These are phyloP conservation scores for Ammodytes marinus DNA, from an alignment of 2,113 vertebrate species.

Conservation along the genomic window DNA sequence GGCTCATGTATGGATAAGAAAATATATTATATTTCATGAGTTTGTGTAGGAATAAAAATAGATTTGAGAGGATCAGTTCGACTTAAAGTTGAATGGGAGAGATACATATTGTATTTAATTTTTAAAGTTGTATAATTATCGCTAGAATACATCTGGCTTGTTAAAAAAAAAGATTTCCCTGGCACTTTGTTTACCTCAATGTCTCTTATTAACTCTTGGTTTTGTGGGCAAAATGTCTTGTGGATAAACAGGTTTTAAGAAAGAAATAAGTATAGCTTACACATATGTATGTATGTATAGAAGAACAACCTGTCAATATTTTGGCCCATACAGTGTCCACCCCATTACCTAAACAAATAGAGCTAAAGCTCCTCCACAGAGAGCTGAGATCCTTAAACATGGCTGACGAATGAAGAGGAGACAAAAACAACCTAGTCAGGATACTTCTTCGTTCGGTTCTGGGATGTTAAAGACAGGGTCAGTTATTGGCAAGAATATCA, in stretches of 20 bases:
- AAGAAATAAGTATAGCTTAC: neutral
- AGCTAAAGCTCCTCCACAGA: neutral
- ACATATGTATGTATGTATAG: neutral
- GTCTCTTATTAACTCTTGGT: neutral
- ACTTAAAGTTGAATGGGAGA: slow-evolving; percentile 8
- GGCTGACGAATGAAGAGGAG: neutral
- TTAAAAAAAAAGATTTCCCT: neutral
- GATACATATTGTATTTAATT: slow-evolving; percentile 9
- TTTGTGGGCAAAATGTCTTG: neutral
- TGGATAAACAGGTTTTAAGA: slow-evolving; percentile 1
- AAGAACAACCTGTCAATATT: neutral
- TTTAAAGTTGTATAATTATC: neutral
- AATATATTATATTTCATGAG: neutral
- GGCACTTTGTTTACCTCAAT: neutral
- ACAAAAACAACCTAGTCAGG: neutral
- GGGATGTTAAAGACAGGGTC: slow-evolving; percentile 11
- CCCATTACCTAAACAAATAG: neutral
- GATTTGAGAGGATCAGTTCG: neutral
- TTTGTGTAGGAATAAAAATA: neutral
- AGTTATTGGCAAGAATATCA: slow-evolving; percentile 6
- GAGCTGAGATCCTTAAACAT: neutral
- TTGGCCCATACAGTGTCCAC: neutral
- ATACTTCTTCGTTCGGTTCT: neutral
- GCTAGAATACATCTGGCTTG: neutral
- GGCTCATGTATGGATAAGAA: neutral